phyloP scores from a whole-genome alignment of 1,140 invertebrate genomes.

The Campoletis sonorensis region DNA sequence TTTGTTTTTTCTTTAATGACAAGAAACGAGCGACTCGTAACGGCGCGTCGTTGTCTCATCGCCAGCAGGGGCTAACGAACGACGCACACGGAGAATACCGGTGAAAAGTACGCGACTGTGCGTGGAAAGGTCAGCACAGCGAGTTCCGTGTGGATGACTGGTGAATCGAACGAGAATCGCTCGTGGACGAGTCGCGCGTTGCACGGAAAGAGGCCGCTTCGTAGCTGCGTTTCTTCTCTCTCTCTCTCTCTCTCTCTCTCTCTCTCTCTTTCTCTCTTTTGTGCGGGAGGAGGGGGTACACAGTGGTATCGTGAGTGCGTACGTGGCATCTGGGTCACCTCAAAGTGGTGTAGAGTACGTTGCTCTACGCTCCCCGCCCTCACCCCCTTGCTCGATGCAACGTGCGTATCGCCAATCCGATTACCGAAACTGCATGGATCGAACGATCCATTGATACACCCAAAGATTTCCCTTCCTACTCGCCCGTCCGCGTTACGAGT shows the following conservation, averaged over 20 bases:
- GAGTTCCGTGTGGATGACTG: not conserved
- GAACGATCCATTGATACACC: too few relatives aligned
- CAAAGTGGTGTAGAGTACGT: slow-evolving; percentile 28
- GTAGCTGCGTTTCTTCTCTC: not conserved
- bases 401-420: not conserved
- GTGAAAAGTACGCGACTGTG: not conserved
- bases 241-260: slow-evolving; percentile 12
- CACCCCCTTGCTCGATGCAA: not conserved
- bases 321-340: slow-evolving; percentile 43
- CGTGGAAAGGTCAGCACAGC: not conserved
- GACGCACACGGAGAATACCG: not conserved
- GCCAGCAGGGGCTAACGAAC: slow-evolving; percentile 3
- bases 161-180: not conserved
- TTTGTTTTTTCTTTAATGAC: not conserved
- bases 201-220: slow-evolving; percentile 16
- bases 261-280: slow-evolving; percentile 5
- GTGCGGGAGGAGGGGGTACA: not conserved
- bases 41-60: not conserved
- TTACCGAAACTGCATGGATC: too few relatives aligned
- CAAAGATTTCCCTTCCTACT: too few relatives aligned
- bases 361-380: not conserved
- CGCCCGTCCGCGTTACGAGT: too few relatives aligned
- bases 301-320: slow-evolving; percentile 40
- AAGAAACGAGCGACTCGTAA: not conserved
- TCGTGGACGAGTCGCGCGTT: slow-evolving; percentile 28